These are phyloP conservation scores for Pelobates cultripes DNA, from an alignment of 2,797 vertebrate species.

Conservation along the genomic window DNA sequence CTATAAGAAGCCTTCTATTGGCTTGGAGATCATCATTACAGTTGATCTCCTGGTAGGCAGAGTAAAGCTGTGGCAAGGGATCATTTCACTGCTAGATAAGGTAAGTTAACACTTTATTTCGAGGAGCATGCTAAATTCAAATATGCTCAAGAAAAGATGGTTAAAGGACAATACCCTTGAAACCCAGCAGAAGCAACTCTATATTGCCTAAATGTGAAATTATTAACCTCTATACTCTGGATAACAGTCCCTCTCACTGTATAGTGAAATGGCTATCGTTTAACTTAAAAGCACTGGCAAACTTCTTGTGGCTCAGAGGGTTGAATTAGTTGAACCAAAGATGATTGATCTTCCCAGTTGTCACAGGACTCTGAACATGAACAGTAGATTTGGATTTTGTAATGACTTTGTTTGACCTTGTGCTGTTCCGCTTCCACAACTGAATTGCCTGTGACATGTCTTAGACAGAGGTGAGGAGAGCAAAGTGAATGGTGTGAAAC, in stretches of 20 bases:
- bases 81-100: no score
- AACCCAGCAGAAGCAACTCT: no score
- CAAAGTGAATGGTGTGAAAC: not conserved
- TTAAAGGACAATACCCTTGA: no score
- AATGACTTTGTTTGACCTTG: constrained; percentile 31
- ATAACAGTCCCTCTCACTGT: not conserved
- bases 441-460: constrained; percentile 26
- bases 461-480: constrained; percentile 13
- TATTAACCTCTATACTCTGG: no score
- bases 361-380: constrained; percentile 28
- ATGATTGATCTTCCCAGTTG: constrained; percentile 42
- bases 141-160: no score
- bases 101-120: no score
- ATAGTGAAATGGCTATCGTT: not conserved
- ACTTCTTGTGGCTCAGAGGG: constrained; percentile 4
- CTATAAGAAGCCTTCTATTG: no score
- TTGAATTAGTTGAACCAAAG: constrained; percentile 36
- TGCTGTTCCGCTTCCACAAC: constrained; percentile 37
- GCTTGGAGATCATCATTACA: no score
- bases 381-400: constrained; percentile 34
- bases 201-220: no score
- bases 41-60: no score
- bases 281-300: not conserved
- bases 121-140: no score
- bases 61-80: no score